Base-by-base conservation (phyloP, 2,888 invertebrate species). In the Schizaphis graminum region DNA sequence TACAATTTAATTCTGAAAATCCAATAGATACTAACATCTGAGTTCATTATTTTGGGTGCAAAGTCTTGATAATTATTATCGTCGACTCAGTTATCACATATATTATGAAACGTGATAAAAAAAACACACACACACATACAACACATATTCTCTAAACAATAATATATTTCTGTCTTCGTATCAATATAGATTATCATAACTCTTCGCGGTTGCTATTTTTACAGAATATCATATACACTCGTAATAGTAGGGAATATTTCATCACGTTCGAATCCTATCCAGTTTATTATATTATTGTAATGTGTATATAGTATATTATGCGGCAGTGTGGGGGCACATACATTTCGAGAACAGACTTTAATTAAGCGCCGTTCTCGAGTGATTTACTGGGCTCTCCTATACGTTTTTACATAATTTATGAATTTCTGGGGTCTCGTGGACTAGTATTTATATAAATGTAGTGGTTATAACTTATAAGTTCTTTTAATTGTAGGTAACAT, bases 311-410 rank as follows among this genome's bases (percentile, higher is more conserved):
- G 44, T 47, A 47, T 47, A 47, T 47, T 47, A 77, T 21, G 21
- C 8, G 21, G 2, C 21, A 35, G 77, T 35, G 53, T 21, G 16
- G 21, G 77, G 35, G 67, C 77, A 77, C 77, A 77, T 77, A 21
- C 77, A 77, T 77, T 35, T 35, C 77, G 77, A 77, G 77, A 35
- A 77, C 77, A 77, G 77, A 77, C 77, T 77, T 77, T 77, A 77
- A 77, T 77, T 77, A 77, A 77, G 77, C 35, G 77, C 77, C 77
- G 21, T 24, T 77, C 77, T 77, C 77, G 35, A 77, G 77, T 77
- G 77, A 77, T 77, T 77, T 77, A 77, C 35, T 77, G 77, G 35
- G 35, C 35, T 77, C 21, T 77, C 77, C 21, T 77, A 35, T 77
- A 41, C 35, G 35, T 35, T 77, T 77, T 77, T 3, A 41, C 35